These are phyloP conservation scores for Orthosia gothica DNA, from an alignment of 2,888 invertebrate species.

Conservation along the genomic window DNA sequence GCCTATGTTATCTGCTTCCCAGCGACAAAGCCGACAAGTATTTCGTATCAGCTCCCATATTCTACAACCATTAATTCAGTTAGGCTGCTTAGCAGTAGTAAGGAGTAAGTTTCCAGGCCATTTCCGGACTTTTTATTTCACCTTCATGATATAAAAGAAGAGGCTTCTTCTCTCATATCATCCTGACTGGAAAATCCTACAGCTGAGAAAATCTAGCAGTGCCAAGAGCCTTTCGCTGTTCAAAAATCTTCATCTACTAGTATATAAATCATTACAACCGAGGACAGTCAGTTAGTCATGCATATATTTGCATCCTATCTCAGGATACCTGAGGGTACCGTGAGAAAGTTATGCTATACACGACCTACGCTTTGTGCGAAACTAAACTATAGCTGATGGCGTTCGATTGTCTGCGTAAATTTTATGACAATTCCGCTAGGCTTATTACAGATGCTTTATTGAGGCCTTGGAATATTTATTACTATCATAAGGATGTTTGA, in stretches of 20 bases:
- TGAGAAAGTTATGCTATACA: slow-evolving; percentile 15
- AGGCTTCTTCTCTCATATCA: too few species aligned
- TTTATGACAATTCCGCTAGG: slow-evolving; percentile 26
- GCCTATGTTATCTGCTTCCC: too few species aligned
- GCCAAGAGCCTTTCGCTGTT: too few species aligned
- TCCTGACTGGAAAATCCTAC: too few species aligned
- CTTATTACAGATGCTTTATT: slow-evolving; percentile 7
- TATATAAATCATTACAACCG: not conserved
- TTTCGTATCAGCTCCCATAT: not conserved
- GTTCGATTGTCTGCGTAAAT: slow-evolving; percentile 9
- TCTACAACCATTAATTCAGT: not conserved
- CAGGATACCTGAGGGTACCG: slow-evolving; percentile 5
- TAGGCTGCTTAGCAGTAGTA: not conserved
- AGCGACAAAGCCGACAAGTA: not conserved
- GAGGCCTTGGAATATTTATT: slow-evolving; percentile 4
- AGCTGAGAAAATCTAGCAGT: too few species aligned
- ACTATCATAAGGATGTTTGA: not conserved
- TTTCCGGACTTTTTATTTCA: not conserved
- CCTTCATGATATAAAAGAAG: too few species aligned
- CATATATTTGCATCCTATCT: slow-evolving; percentile 23
- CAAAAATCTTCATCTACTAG: not conserved
- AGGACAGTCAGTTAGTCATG: not conserved
- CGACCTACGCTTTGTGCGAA: slow-evolving; percentile 4
- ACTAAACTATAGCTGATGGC: slow-evolving; percentile 8
- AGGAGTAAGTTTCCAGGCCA: too few species aligned